Evolutionary conservation across 1,140 invertebrate species (phyloP).

Genomic region (Paraescarpia echinospica): DNA sequence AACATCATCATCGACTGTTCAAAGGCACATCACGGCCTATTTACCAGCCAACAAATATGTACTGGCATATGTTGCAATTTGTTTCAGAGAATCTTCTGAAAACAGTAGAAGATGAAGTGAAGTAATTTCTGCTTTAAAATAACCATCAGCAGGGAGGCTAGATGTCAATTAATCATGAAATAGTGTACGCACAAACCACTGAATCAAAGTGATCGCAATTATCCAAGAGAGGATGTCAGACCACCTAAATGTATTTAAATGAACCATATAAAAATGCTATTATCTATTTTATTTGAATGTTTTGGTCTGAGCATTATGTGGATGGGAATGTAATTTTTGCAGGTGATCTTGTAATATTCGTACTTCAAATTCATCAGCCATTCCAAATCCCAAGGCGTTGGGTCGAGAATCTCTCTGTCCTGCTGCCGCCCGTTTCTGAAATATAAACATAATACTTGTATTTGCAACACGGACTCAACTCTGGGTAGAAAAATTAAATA

Average conservation of each 20-base stretch:
- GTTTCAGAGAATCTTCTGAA: neutral
- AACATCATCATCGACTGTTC: neutral
- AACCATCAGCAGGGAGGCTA: neutral
- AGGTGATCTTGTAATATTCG: neutral
- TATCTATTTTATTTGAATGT: neutral
- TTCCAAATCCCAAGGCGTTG: neutral
- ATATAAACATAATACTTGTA: neutral
- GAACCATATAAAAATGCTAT: no score
- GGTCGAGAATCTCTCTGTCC: neutral
- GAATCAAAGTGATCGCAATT: no score
- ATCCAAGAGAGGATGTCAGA: no score
- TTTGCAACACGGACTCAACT: neutral
- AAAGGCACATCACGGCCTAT: neutral
- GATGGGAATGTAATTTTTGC: no score
- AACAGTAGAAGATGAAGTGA: neutral
- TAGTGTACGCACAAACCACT: no score
- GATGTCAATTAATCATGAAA: no score
- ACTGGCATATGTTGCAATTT: neutral
- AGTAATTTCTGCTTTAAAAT: neutral
- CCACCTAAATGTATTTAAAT: no score
- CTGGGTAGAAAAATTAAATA: neutral
- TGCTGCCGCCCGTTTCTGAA: neutral
- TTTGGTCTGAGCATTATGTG: neutral
- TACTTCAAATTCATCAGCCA: constrained; percentile 16
- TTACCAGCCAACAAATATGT: neutral